A percentile compares a stretch with the other conserved stretches of the same genome.
These are phyloP conservation scores for Xyrauchen texanus DNA, from an alignment of 2,113 vertebrate genomes.

Conservation along the genomic window DNA sequence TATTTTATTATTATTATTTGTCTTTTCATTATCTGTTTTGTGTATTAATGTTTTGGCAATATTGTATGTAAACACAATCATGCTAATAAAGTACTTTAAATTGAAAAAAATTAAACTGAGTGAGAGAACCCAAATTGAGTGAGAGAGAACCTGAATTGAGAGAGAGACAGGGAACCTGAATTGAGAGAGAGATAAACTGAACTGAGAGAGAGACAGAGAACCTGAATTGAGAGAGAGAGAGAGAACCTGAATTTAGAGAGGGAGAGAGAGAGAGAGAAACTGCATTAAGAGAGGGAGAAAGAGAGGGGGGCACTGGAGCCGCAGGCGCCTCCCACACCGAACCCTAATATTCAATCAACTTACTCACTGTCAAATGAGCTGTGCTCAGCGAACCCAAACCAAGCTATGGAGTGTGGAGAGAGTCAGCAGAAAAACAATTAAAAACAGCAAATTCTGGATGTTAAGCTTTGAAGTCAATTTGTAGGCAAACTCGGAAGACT, in stretches of 20 bases:
- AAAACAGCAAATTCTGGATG: not conserved
- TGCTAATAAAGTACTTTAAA: too few species aligned
- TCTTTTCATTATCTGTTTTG: too few species aligned
- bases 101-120: too few species aligned
- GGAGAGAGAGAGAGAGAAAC: constrained; percentile 61
- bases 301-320: constrained; percentile 59
- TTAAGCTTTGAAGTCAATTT: too few species aligned
- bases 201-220: constrained; percentile 31
- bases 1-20: too few species aligned
- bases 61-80: too few species aligned
- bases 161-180: constrained; percentile 37
- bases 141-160: too few species aligned
- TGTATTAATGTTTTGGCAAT: too few species aligned
- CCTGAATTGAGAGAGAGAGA: too few species aligned
- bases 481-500: too few species aligned
- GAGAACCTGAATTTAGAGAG: not conserved
- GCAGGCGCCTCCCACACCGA: constrained; percentile 56
- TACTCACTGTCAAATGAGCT: constrained; percentile 42
- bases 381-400: constrained; percentile 32
- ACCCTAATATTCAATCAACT: constrained; percentile 52
- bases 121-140: too few species aligned
- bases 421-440: constrained; percentile 29
- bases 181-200: constrained; percentile 49
- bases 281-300: constrained; percentile 62
- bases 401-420: not conserved